Percentiles rank a stretch among this genome's conserved stretches.
Conservation (phyloP, 2,797 vertebrate species). For the Sebastes oblongus region DNA sequence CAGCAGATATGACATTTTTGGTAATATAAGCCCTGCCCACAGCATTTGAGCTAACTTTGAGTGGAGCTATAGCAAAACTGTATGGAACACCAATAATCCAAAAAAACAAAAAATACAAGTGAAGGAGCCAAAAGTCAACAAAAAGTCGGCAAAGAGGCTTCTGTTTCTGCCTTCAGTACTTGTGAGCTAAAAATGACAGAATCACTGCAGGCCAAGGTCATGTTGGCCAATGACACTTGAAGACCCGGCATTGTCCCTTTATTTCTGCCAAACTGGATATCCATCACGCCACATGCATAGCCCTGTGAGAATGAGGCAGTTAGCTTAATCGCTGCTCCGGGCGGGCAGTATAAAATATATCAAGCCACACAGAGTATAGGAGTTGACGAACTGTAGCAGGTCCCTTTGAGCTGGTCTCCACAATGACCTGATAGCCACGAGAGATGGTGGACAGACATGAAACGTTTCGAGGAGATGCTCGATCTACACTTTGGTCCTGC, state of each 20-base stretch:
- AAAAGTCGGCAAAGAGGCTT: constrained; percentile 1
- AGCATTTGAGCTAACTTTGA: too few species aligned
- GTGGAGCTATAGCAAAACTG: too few species aligned
- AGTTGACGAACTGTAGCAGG: constrained; percentile 18
- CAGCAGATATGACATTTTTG: too few species aligned
- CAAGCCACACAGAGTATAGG: constrained; percentile 21
- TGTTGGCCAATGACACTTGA: constrained; percentile 25
- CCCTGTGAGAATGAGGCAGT: constrained; percentile 9
- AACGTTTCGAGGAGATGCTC: constrained; percentile 5
- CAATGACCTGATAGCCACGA: neutral
- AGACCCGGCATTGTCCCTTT: constrained; percentile 13
- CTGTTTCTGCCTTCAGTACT: neutral
- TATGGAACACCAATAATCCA: too few species aligned
- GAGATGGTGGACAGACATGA: neutral
- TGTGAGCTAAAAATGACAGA: constrained; percentile 25
- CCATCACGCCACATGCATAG: constrained; percentile 34
- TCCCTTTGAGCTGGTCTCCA: constrained; percentile 21
- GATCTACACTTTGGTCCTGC: constrained; percentile 1
- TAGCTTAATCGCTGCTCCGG: constrained; percentile 44
- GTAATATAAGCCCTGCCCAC: too few species aligned
- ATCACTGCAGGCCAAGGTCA: constrained; percentile 38
- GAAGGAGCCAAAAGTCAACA: neutral
- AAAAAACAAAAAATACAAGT: neutral
- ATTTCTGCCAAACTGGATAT: constrained; percentile 50
- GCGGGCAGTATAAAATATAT: constrained; percentile 28